Evolutionary conservation across 2,113 vertebrate genomes (phyloP).

Genomic region (Hippocampus guttulatus): DNA sequence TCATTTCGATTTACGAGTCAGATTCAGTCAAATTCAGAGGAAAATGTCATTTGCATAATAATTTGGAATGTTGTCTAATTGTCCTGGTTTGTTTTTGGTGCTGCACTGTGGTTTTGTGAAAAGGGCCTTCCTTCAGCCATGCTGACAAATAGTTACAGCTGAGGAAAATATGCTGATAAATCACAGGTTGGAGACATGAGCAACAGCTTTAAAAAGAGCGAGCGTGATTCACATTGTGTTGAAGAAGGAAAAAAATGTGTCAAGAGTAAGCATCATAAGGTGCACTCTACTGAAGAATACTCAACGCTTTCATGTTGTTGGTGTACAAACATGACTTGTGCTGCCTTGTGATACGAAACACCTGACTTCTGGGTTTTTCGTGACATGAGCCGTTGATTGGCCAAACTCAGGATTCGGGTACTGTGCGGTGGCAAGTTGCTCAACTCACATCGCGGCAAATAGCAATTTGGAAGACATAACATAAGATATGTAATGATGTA

Average conservation of each 20-base stretch:
- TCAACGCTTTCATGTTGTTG: not conserved
- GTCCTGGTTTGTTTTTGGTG: not conserved
- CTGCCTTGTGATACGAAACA: no score
- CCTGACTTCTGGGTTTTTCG: no score
- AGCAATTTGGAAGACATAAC: no score
- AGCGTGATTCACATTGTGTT: not conserved
- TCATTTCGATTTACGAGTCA: no score
- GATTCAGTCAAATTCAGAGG: no score
- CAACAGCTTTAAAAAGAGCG: not conserved
- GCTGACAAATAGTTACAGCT: constrained; percentile 1
- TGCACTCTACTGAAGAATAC: not conserved
- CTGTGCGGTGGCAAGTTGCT: no score
- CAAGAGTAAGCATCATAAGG: not conserved
- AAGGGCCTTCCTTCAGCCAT: constrained; percentile 1
- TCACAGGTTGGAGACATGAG: not conserved
- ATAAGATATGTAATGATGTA: no score
- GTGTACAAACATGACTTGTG: not conserved
- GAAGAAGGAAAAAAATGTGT: constrained; percentile 7
- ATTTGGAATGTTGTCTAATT: not conserved
- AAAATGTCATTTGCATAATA: no score
- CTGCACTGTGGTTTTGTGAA: not conserved
- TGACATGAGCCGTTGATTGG: no score
- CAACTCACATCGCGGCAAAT: no score
- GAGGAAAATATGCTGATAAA: not conserved
- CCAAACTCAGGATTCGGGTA: not conserved